Evolutionary conservation across 2,888 invertebrate species (phyloP).

Genomic region (Gymnoscelis rufifasciata): DNA sequence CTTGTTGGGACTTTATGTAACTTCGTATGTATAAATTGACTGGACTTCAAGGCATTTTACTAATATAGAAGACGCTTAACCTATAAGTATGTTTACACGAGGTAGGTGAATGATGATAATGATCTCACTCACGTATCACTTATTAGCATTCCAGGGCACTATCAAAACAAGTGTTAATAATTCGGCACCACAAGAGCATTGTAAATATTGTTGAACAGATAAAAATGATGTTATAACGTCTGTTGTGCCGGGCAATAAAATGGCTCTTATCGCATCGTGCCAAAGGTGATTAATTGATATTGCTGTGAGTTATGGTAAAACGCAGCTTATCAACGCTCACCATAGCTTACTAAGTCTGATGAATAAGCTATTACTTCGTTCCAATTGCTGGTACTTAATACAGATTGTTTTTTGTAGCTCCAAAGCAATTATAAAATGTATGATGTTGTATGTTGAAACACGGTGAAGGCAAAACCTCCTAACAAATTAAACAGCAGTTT

Average conservation of each 20-base stretch:
- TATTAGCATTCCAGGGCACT: conserved; percentile 1
- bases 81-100: no score
- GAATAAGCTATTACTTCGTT: not conserved
- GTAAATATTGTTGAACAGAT: conserved; percentile 46
- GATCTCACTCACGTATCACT: not conserved
- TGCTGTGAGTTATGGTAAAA: conserved; percentile 11
- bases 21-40: no score
- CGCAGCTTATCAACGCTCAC: conserved; percentile 4
- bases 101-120: no score
- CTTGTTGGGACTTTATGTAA: no score
- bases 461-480: no score
- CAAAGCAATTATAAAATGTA: not conserved
- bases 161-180: conserved; percentile 27
- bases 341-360: conserved; percentile 6
- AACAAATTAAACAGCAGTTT: no score
- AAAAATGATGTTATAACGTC: conserved; percentile 32
- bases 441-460: no score
- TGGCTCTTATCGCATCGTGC: conserved; percentile 29
- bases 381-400: not conserved
- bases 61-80: no score
- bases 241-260: conserved; percentile 35
- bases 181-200: conserved; percentile 30
- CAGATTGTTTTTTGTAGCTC: not conserved
- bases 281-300: conserved; percentile 31
- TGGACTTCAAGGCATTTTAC: no score